Evolutionary conservation across 1,140 invertebrate species (phyloP).

Genomic region (Aphis gossypii): DNA sequence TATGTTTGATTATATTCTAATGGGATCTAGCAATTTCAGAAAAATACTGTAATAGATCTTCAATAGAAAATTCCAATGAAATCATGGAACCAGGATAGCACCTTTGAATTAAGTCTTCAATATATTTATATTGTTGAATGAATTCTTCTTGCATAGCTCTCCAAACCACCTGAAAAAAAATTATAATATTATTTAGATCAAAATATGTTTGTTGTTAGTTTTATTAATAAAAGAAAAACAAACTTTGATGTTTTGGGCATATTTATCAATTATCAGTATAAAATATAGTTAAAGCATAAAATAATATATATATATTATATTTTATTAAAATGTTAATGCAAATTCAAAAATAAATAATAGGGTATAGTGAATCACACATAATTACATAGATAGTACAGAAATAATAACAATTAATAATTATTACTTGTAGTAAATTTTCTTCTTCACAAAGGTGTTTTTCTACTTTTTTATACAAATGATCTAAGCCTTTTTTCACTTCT

Average conservation of each 20-base stretch:
- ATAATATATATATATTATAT: no score
- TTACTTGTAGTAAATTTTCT: conserved; percentile 89
- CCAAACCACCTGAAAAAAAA: conserved; percentile 88
- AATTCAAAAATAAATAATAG: neutral
- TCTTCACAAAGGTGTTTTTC: conserved; percentile 97
- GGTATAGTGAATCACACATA: no score
- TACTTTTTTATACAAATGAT: conserved; percentile 94
- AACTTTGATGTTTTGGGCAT: neutral
- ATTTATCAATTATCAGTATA: neutral
- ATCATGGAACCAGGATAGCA: conserved; percentile 98
- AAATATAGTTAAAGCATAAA: neutral
- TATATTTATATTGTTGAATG: conserved; percentile 93
- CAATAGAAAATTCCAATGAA: conserved; percentile 92
- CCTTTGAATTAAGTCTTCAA: conserved; percentile 90
- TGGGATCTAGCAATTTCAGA: conserved; percentile 98
- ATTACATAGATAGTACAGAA: neutral
- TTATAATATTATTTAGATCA: neutral
- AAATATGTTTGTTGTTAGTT: neutral
- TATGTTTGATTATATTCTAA: conserved; percentile 64
- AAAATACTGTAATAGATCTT: conserved; percentile 90
- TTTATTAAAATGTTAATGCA: neutral
- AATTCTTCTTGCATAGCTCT: conserved; percentile 99
- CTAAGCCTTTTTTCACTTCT: conserved; percentile 95
- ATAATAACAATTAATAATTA: neutral
- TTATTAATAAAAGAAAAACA: neutral